Evolutionary conservation across 2,113 vertebrate genomes (phyloP).

Genomic region (Calyptommatus sinebrachiatus): DNA sequence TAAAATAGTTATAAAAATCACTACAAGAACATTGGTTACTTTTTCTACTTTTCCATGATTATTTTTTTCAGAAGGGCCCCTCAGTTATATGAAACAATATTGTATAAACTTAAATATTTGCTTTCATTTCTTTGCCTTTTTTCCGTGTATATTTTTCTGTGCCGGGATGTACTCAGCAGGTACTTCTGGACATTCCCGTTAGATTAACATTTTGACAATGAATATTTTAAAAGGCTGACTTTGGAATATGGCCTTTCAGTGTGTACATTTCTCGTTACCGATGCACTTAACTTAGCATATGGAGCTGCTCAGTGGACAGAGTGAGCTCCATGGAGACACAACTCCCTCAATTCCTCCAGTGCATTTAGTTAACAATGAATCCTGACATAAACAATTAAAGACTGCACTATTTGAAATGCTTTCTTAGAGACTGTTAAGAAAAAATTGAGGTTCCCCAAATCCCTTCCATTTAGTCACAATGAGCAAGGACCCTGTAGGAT

Average conservation of each 20-base stretch:
- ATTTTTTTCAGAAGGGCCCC: neutral
- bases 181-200: neutral
- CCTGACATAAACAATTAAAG: neutral
- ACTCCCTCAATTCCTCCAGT: neutral
- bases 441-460: neutral
- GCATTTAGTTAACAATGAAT: neutral
- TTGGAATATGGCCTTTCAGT: neutral
- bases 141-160: neutral
- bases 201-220: neutral
- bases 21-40: too few relatives aligned
- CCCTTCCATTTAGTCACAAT: neutral
- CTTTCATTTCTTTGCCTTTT: neutral
- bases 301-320: neutral
- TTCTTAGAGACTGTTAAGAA: neutral
- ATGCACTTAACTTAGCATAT: neutral
- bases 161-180: neutral
- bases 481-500: neutral
- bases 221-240: slow-evolving; percentile 51
- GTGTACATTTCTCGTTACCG: fast-evolving
- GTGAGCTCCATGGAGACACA: neutral
- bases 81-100: neutral
- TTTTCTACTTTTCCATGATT: neutral
- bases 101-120: neutral
- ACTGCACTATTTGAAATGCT: neutral
- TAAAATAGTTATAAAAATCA: too few relatives aligned